phyloP scores from a whole-genome alignment of 2,113 vertebrate species.

The Neomonachus schauinslandi region DNA sequence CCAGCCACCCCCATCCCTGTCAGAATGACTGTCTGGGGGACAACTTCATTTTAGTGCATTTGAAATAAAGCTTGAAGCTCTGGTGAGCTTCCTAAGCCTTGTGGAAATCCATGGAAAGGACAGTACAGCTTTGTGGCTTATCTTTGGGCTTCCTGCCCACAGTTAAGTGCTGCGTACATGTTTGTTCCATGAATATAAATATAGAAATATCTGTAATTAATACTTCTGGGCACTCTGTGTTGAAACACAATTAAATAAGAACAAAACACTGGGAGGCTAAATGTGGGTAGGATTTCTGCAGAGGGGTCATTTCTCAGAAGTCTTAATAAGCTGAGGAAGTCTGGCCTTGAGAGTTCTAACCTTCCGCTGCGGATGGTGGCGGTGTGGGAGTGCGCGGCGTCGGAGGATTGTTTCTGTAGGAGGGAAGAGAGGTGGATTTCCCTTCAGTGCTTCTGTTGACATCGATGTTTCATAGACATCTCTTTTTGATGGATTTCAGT shows the following conservation, averaged over 20 bases:
- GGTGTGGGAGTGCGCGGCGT: accelerated
- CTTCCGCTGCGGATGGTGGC: accelerated
- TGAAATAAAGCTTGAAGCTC: background rate
- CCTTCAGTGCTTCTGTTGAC: background rate
- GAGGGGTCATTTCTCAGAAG: background rate
- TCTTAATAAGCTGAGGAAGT: background rate
- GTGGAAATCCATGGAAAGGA: background rate
- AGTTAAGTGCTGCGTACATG: background rate
- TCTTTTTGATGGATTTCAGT: constrained; percentile 22
- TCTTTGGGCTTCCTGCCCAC: background rate
- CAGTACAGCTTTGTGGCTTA: background rate
- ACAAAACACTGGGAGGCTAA: background rate
- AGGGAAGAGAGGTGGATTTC: background rate
- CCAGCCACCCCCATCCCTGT: background rate
- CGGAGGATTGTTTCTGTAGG: background rate
- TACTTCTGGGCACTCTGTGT: background rate
- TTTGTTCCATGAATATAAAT: background rate
- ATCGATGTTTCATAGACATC: background rate
- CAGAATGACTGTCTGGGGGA: background rate
- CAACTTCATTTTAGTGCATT: background rate
- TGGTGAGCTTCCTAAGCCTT: background rate
- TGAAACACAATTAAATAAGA: background rate
- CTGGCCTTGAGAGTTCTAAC: background rate
- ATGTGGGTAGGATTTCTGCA: background rate
- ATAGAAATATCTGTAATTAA: constrained; percentile 30